Base-by-base conservation (phyloP, 2,797 vertebrate species). In the Lacerta agilis region DNA sequence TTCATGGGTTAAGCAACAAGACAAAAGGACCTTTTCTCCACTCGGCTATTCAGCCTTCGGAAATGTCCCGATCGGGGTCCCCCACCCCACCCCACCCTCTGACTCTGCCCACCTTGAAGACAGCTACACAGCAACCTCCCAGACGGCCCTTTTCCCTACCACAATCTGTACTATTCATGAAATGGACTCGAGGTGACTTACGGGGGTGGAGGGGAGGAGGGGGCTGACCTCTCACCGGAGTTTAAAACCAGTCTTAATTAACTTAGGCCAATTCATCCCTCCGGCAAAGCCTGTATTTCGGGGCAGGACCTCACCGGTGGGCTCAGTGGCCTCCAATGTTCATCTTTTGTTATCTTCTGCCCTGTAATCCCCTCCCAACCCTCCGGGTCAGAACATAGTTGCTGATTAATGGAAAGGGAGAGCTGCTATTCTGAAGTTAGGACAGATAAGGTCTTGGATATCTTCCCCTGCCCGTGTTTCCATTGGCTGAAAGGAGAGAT, bases 161-260 rank as follows among this genome's bases (percentile, higher is more conserved):
- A 94, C 93, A 94, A 94, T 93, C 92, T 92, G 92, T 92, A 93
- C 92, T 94, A 91, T 94, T 95, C 29, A 0, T 89, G 93, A 94
- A 95, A 95, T 92, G 95, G 93, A 92, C 92, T 94, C 66, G 76
- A 94, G 92, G 90, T 94, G 95, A 93, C 92, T 94, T 95, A 86
- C 91, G 86, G 83, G 77, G 92, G 85, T 23, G 17, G 25, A 4
- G 33, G 20, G 82, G 8, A 8, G 11, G 64, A 36, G 36, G 8
- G 10, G 38, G 18, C 5, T 91, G 94, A 94, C 94, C 95, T 92
- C 90, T 92, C 87, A 87, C 88, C 79, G 89, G 93, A 92, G 94
- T 92, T 96, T 94, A 92, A 95, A 94, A 94, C 0, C 79, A 94
- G 91, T 93, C 90, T 95, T 96, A 96, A 96, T 96, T 95, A 96